Evolutionary conservation across 2,797 vertebrate genomes (phyloP), one percentile per base, ranked within the genome.

Genomic region (Labroides dimidiatus): DNA sequence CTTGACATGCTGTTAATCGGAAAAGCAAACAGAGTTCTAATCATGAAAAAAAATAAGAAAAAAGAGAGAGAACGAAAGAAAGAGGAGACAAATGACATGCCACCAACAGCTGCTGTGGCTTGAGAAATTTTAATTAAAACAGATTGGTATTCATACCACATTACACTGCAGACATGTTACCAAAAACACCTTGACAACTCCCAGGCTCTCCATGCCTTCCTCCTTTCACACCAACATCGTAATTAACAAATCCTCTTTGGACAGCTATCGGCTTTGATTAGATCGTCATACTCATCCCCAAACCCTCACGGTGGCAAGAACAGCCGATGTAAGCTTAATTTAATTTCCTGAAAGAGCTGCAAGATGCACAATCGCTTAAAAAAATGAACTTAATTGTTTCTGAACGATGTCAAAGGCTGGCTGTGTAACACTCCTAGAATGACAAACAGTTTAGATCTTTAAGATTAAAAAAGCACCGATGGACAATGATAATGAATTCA

Each of bases 191-290:
- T 70, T 75, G 75, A 84, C 75, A 77, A 80, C 52, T 75, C 65
- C 48, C 49, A 48, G 42, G 33, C n/a, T 78, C 8, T 76, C 65
- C 14, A 21, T 42, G 62, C 68, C 44, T 64, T 15, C 21, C 24
- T 52, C 61, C 33, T 44, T 66, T 74, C 56, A 72, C 27, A 53
- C 59, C 64, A 54, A 80, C 61, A 68, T 62, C 61, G 69, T 88
- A 82, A 87, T 89, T 83, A 84, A 78, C 69, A 72, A 70, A 75
- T 75, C 64, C 75, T 86, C 69, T 51, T 71, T 42, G 72, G 78
- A 83, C 69, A 77, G 63, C 55, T 27, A 66, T 85, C 51, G 14
- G 51, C 69, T 72, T 43, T 81, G 82, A 88, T 86, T 73, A 77
- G 49, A 78, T 69, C 54, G 6, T 77, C 50, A 50, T 57, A 47